Evolutionary conservation across 2,113 vertebrate species (phyloP).

Genomic region (Myocastor coypus): DNA sequence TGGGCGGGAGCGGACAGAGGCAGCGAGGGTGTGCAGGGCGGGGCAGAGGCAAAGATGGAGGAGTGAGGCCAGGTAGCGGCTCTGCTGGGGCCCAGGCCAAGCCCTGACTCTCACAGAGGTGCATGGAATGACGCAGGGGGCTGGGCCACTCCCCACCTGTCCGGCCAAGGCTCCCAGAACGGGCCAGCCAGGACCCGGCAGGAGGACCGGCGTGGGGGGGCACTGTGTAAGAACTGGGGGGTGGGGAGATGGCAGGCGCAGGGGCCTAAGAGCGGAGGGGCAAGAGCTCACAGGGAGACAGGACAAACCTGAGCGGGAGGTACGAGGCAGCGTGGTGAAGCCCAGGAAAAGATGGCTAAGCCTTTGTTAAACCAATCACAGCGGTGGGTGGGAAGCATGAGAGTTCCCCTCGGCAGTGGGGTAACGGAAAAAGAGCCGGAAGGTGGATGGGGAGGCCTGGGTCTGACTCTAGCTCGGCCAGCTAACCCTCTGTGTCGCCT

Average conservation of each 20-base stretch:
- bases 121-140: slow-evolving; percentile 20
- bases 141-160: slow-evolving; percentile 57
- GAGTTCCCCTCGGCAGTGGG: slow-evolving; percentile 43
- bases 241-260: slow-evolving; percentile 21
- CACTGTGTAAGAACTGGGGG: slow-evolving; percentile 14
- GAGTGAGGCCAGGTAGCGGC: slow-evolving; percentile 40
- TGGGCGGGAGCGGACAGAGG: slow-evolving; percentile 59
- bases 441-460: background rate
- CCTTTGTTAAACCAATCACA: slow-evolving; percentile 1
- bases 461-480: slow-evolving; percentile 51
- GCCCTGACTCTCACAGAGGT: slow-evolving; percentile 10
- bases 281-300: slow-evolving; percentile 66
- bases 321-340: slow-evolving; percentile 54
- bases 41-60: slow-evolving; percentile 40
- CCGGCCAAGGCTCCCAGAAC: slow-evolving; percentile 54
- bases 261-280: background rate
- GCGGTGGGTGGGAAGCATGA: slow-evolving; percentile 39
- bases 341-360: slow-evolving; percentile 50
- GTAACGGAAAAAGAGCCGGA: slow-evolving; percentile 2
- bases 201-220: background rate
- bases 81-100: slow-evolving; percentile 45
- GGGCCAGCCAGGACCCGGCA: slow-evolving; percentile 58
- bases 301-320: slow-evolving; percentile 54
- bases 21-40: slow-evolving; percentile 70
- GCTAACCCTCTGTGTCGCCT: slow-evolving; percentile 56